Base-by-base conservation (phyloP, 2,113 vertebrate genomes). In the Stercorarius parasiticus region DNA sequence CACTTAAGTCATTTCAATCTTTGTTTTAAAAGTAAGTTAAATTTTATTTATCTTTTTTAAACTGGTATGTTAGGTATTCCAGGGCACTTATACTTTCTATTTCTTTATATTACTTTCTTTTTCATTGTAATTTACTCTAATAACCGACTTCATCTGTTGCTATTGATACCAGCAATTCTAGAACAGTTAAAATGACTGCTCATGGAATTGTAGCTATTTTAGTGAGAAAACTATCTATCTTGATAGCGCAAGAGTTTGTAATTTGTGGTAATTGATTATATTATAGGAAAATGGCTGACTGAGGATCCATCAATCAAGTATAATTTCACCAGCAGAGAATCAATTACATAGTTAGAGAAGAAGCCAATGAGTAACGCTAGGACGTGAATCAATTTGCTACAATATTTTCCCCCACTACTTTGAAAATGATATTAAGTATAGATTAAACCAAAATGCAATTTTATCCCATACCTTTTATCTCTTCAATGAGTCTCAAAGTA, bases 391-490 rank as follows among this genome's bases (percentile, higher is more conserved):
- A 78, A 38, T 90, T 88, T 76, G 38, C n/a, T 71, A 34, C 27
- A 55, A 2, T 40, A 38, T 91, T 89, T 87, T 15, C 26, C 19
- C 15, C 43, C 26, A 34, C 38, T n/a, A 56, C 21, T 72, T 89
- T 53, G 40, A 70, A 91, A 89, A 87, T 66, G 56, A 43, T 40
- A 64, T 40, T 66, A 38, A 70, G 27, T 26, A 47, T 5, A 59
- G 23, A 64, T 58, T 47, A 85, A 95, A 61, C 11, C 5, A 86
- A 76, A 83, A 91, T 25, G 32, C 9, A 42, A 3, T 62, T 82
- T 53, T 56, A 64, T 74, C 83, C 34, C 95, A 30, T 98, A 99
- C 99, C 99, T 88, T 97, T 95, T 78, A 99, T 97, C 45, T 97
- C 97, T 88, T 97, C 62, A 43, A 99, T 95, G 16, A 98, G 71